Conservation (phyloP, 2,797 vertebrate genomes). For the Orestias chungarensis region DNA sequence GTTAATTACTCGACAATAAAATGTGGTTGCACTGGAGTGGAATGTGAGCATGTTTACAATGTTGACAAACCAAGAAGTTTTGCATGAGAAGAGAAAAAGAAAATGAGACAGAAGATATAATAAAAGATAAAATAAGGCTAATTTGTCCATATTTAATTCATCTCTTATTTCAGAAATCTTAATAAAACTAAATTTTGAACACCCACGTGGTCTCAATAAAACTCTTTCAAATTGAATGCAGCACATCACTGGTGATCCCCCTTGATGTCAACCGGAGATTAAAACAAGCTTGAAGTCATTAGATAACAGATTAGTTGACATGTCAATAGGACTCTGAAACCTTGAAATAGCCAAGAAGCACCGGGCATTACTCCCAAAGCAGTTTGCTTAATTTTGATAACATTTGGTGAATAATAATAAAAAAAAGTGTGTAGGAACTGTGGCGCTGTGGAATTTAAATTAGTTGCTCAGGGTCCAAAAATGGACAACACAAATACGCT, state of each 20-base stretch:
- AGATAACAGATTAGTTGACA: conserved; percentile 34
- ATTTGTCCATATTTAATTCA: conserved; percentile 15
- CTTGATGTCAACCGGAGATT: conserved; percentile 41
- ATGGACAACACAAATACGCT: not conserved
- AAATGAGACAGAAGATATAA: conserved; percentile 1
- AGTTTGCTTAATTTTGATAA: not conserved
- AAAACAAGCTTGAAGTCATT: conserved; percentile 33
- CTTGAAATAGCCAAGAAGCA: conserved; percentile 16
- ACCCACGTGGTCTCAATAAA: conserved; percentile 20
- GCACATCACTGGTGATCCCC: conserved; percentile 38
- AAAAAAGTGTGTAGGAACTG: no score
- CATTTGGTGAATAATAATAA: no score
- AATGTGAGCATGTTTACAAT: conserved; percentile 50
- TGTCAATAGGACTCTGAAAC: conserved; percentile 35
- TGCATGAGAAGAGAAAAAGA: conserved; percentile 5
- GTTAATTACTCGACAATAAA: conserved; percentile 59
- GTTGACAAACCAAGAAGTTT: conserved; percentile 46
- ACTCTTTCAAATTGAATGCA: conserved; percentile 37
- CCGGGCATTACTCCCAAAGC: conserved; percentile 16
- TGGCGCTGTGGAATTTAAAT: no score
- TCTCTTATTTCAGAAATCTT: conserved; percentile 44
- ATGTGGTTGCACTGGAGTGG: conserved; percentile 48
- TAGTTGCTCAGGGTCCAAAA: not conserved
- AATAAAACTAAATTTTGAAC: conserved; percentile 49
- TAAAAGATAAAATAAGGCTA: conserved; percentile 5